Evolutionary conservation across 2,888 invertebrate genomes (phyloP).

Genomic region (Himalopsyche anomala): DNA sequence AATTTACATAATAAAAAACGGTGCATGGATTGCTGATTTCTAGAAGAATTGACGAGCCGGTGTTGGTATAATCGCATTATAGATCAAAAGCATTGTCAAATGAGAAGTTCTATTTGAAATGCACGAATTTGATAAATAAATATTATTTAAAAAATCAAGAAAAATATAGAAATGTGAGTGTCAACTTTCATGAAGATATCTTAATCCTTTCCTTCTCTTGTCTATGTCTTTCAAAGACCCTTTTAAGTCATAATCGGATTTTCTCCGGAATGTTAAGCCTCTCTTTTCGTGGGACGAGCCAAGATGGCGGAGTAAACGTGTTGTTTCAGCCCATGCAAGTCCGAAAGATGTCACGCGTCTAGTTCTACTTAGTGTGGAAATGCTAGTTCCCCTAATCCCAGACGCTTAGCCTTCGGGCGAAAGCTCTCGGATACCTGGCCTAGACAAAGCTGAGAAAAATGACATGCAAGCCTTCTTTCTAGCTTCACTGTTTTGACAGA

Average conservation of each 20-base stretch:
- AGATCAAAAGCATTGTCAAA: no score
- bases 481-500: slow-evolving; percentile 22
- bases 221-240: slow-evolving; percentile 27
- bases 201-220: slow-evolving; percentile 32
- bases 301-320: slow-evolving; percentile 50
- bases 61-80: no score
- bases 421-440: neutral
- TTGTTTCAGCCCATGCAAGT: slow-evolving; percentile 58
- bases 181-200: slow-evolving; percentile 10
- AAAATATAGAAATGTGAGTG: slow-evolving; percentile 16
- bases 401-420: slow-evolving; percentile 32
- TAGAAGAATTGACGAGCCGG: no score
- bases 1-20: no score
- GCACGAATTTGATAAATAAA: no score
- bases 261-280: slow-evolving; percentile 59
- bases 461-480: neutral
- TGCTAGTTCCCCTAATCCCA: neutral
- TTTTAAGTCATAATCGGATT: slow-evolving; percentile 62
- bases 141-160: neutral
- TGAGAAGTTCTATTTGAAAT: no score
- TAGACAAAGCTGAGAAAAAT: slow-evolving; percentile 32
- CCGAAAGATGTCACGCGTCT: slow-evolving; percentile 39
- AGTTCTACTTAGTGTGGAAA: slow-evolving; percentile 28
- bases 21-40: no score
- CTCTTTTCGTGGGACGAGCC: slow-evolving; percentile 50